Conservation (phyloP, 2,888 invertebrate species). For the Leptinotarsa tumamoca region DNA sequence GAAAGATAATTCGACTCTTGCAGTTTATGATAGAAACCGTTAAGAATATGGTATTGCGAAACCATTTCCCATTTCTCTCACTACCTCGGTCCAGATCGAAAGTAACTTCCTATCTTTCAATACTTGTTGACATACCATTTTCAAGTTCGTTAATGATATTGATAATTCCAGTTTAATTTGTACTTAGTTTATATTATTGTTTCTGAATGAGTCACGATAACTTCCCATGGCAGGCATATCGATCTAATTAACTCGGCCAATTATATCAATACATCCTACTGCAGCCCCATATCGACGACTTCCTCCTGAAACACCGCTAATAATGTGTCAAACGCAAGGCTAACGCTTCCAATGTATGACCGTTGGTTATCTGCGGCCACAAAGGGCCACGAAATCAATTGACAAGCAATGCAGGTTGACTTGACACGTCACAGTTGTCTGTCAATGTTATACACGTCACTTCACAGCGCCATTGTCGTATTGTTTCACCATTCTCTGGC, state of each 20-base stretch:
- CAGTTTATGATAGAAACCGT: too few species aligned
- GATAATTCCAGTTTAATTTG: too few species aligned
- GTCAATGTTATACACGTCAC: conserved; percentile 62
- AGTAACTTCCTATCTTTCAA: too few species aligned
- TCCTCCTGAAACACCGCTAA: conserved; percentile 43
- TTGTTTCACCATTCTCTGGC: conserved; percentile 51
- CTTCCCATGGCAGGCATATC: neutral
- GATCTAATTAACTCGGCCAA: conserved; percentile 19
- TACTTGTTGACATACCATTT: too few species aligned
- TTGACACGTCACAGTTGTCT: conserved; percentile 61
- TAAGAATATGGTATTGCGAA: too few species aligned
- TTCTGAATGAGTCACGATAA: too few species aligned
- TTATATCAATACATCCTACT: neutral
- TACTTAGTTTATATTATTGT: too few species aligned
- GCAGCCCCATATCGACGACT: neutral
- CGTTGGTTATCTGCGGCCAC: conserved; percentile 58
- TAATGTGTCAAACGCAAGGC: conserved; percentile 61
- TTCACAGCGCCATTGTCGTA: conserved; percentile 60
- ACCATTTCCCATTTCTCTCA: too few species aligned
- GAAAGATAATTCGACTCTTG: too few species aligned
- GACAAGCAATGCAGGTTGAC: conserved; percentile 59
- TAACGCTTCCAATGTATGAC: conserved; percentile 59
- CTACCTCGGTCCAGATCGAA: too few species aligned
- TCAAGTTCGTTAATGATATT: too few species aligned
- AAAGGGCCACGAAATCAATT: conserved; percentile 57